phyloP scores from a whole-genome alignment of 2,113 vertebrate genomes.

The Rhinogobius similis region DNA sequence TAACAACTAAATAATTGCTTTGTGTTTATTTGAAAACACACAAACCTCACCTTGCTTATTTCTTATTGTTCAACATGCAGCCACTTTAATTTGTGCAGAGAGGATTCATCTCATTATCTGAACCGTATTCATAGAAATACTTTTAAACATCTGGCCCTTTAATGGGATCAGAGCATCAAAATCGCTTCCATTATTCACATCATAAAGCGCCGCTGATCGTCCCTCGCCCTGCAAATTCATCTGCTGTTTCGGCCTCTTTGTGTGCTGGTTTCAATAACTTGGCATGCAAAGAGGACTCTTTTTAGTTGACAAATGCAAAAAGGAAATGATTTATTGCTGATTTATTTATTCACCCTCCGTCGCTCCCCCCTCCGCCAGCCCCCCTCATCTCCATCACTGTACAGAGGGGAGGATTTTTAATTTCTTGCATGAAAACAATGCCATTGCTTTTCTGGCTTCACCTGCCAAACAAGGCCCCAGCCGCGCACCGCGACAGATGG shows the following conservation, averaged over 20 bases:
- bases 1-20: slow-evolving; percentile 8
- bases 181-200: slow-evolving; percentile 73
- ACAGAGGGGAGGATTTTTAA: slow-evolving; percentile 76
- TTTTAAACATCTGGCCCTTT: slow-evolving; percentile 75
- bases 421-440: slow-evolving; percentile 82
- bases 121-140: slow-evolving; percentile 68
- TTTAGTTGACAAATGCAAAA: slow-evolving; percentile 80
- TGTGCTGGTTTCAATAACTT: slow-evolving; percentile 76
- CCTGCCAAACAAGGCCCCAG: slow-evolving; percentile 76
- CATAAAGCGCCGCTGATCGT: slow-evolving; percentile 67
- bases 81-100: slow-evolving; percentile 20
- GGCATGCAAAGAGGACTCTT: slow-evolving; percentile 74
- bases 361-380: slow-evolving; percentile 51
- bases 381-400: slow-evolving; percentile 75
- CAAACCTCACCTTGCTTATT: slow-evolving; percentile 10
- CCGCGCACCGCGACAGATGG: slow-evolving; percentile 80
- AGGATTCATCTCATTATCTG: slow-evolving; percentile 58
- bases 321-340: slow-evolving; percentile 80
- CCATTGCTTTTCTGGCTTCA: slow-evolving; percentile 74
- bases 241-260: slow-evolving; percentile 71
- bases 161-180: slow-evolving; percentile 76
- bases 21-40: slow-evolving; percentile 14
- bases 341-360: slow-evolving; percentile 73
- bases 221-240: slow-evolving; percentile 73
- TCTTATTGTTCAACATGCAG: slow-evolving; percentile 37